Evolutionary conservation across 2,113 vertebrate species (phyloP), one percentile per base, ranked within the genome.

Genomic region (Rallus limicola): DNA sequence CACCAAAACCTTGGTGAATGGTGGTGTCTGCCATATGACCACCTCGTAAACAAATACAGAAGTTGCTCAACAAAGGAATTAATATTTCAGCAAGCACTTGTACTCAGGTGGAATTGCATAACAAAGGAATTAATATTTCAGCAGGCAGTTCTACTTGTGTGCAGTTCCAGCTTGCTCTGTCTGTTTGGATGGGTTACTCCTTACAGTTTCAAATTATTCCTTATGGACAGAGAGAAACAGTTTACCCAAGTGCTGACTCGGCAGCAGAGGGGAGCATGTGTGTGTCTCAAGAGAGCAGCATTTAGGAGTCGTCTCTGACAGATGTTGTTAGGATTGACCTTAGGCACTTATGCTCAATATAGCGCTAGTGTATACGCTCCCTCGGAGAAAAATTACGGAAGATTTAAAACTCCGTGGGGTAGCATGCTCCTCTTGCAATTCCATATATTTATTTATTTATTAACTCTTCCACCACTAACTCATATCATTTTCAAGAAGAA

Each of bases 121-220:
- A 80, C 46, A 64, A 80, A 94, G 64, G 23, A 84, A 87, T 84
- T 86, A 76, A 71, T 95, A 83, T 88, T 92, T 92, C 83, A 92
- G 80, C 48, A 88, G 56, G 38, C 64, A 87, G 19, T 95, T 94
- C 55, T 26, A 53, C 64, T 95, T 74, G 31, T 40, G 79, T 90
- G 88, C 55, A 77, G 17, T 87, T 92, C 72, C 87, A 91, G 59
- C 82, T 48, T 81, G 21, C 28, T 87, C 60, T 6, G 6, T 69
- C 33, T 81, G 33, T 56, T 85, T 68, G 8, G 58, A 44, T 34
- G 53, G 24, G 55, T 92, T 91, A 36, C 42, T 87, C 78, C 68
- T 69, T 60, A 52, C 1, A 2, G 14, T 78, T 55, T 76, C 42
- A 29, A 36, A 81, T 78, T 18, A 67, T 64, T 46, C 17, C 56